Evolutionary conservation across 2,797 vertebrate species (phyloP).

Genomic region (Spondyliosoma cantharus): DNA sequence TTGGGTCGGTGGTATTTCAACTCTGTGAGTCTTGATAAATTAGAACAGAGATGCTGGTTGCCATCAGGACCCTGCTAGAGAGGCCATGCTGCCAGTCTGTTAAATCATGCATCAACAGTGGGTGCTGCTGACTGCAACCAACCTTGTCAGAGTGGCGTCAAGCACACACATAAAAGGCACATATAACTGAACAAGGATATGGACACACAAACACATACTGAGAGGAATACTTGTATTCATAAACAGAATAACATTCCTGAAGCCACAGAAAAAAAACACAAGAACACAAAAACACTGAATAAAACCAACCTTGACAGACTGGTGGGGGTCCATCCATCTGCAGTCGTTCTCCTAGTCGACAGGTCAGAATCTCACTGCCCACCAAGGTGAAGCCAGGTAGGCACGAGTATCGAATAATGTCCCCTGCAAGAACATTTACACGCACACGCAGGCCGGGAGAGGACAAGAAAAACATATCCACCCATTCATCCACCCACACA

Average conservation of each 20-base stretch:
- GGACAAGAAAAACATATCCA: constrained; percentile 41
- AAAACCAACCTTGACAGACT: constrained; percentile 91
- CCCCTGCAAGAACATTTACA: constrained; percentile 85
- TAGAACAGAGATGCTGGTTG: constrained; percentile 55
- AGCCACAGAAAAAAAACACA: neutral
- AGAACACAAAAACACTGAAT: constrained; percentile 14
- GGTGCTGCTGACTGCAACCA: constrained; percentile 60
- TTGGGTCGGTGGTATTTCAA: constrained; percentile 46
- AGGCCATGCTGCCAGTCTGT: constrained; percentile 57
- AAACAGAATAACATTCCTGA: constrained; percentile 19
- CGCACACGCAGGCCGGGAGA: constrained; percentile 4
- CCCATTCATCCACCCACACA: constrained; percentile 33
- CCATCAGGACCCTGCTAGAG: constrained; percentile 47
- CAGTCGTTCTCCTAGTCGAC: constrained; percentile 92
- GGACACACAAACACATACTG: neutral
- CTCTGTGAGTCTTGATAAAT: constrained; percentile 59
- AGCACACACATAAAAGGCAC: constrained; percentile 13
- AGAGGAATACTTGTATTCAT: neutral
- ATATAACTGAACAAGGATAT: constrained; percentile 21
- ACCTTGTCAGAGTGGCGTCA: constrained; percentile 52
- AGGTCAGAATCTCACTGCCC: constrained; percentile 96
- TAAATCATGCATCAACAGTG: constrained; percentile 73
- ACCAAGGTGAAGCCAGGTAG: constrained; percentile 96
- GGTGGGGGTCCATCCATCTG: constrained; percentile 96
- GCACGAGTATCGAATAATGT: constrained; percentile 97